Conservation (phyloP, 2,888 invertebrate genomes). For the Stenolophus ochropezus region DNA sequence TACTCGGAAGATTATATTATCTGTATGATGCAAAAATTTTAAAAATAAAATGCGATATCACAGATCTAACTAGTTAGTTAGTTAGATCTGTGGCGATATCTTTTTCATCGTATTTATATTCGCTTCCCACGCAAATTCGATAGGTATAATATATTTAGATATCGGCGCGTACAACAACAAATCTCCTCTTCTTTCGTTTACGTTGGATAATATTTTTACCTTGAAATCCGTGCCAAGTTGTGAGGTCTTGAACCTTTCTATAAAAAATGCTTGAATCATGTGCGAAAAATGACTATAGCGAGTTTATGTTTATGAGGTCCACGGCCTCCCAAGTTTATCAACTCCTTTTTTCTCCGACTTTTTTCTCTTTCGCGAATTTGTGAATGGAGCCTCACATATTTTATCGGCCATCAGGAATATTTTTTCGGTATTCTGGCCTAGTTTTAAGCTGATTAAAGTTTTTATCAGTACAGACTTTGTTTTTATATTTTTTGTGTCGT, state of each 20-base stretch:
- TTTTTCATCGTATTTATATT: neutral
- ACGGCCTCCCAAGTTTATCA: conserved; percentile 35
- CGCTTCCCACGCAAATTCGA: neutral
- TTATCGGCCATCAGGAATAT: conserved; percentile 1
- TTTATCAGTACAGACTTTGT: conserved; percentile 11
- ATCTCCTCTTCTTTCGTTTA: conserved; percentile 24
- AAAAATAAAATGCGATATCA: no score
- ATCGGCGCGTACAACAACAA: neutral
- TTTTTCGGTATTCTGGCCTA: conserved; percentile 6
- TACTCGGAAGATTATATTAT: no score
- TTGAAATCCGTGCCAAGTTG: conserved; percentile 51
- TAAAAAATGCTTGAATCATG: conserved; percentile 51
- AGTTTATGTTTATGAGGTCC: conserved; percentile 50
- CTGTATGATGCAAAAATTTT: no score
- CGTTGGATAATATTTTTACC: conserved; percentile 57
- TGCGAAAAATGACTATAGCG: conserved; percentile 46
- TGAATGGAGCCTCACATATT: conserved; percentile 25
- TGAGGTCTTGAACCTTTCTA: conserved; percentile 38
- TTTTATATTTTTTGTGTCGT: neutral
- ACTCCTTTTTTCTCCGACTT: conserved; percentile 8
- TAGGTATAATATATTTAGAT: neutral
- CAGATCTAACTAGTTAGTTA: no score
- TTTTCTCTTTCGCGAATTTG: conserved; percentile 23
- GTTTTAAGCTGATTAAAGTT: conserved; percentile 11
- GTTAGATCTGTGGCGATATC: no score